Conservation (phyloP, 2,888 invertebrate species). For the Zele albiditarsus region DNA sequence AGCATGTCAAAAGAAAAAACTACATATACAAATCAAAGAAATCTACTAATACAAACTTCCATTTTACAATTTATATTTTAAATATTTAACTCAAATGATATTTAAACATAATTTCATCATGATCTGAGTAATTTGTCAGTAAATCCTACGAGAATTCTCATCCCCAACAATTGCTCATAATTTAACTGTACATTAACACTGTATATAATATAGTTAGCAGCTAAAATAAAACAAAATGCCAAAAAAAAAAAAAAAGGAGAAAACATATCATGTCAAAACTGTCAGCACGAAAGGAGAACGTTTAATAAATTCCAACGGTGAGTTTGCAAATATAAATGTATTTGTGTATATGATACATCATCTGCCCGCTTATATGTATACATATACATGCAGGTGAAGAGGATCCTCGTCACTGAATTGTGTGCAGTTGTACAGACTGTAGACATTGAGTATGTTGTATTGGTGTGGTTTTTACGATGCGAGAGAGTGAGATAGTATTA, state of each 20-base stretch:
- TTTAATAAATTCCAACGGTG: constrained; percentile 61
- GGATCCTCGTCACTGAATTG: constrained; percentile 36
- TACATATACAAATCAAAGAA: too few relatives aligned
- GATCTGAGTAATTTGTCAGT: too few relatives aligned
- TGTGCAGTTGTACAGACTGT: constrained; percentile 31
- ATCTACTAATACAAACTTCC: too few relatives aligned
- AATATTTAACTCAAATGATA: too few relatives aligned
- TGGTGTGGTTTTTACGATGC: constrained; percentile 32
- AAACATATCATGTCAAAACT: constrained; percentile 63
- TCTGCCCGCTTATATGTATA: background rate
- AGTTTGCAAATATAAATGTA: constrained; percentile 3
- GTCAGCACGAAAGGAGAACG: constrained; percentile 59
- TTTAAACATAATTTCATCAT: too few relatives aligned
- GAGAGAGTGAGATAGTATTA: constrained; percentile 63
- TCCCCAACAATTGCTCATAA: too few relatives aligned
- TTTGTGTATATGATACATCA: background rate
- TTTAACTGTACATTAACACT: background rate
- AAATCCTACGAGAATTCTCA: too few relatives aligned
- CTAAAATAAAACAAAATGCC: constrained; percentile 1
- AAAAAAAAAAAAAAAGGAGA: background rate
- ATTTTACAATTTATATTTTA: too few relatives aligned
- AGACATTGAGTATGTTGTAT: constrained; percentile 9
- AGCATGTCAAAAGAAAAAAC: too few relatives aligned
- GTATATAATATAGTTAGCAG: background rate
- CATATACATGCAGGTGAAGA: constrained; percentile 2